Conservation (phyloP, 2,797 vertebrate species). For the Glyptemys insculpta region DNA sequence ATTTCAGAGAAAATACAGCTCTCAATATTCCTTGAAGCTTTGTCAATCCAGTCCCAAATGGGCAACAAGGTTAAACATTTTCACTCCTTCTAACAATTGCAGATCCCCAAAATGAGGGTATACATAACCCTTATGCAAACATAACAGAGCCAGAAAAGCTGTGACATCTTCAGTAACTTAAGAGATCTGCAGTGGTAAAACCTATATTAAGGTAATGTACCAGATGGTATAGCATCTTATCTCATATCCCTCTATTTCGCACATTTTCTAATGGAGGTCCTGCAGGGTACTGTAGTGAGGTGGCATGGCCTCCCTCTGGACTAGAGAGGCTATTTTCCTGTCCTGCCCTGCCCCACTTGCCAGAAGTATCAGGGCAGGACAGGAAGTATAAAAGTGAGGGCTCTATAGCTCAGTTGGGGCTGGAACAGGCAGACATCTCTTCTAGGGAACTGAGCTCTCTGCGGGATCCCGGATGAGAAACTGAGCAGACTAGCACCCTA, state of each 20-base stretch:
- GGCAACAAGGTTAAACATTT: background rate
- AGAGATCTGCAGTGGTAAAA: too few species aligned
- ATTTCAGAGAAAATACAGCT: slow-evolving; percentile 8
- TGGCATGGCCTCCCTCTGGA: too few species aligned
- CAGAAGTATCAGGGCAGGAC: too few species aligned
- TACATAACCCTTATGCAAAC: background rate
- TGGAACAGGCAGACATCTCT: too few species aligned
- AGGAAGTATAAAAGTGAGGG: too few species aligned
- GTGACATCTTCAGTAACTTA: background rate
- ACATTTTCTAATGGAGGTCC: background rate
- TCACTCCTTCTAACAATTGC: background rate
- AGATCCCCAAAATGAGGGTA: background rate
- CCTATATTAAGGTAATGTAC: background rate
- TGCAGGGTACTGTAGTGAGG: background rate
- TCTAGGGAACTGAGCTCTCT: too few species aligned
- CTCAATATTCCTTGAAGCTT: slow-evolving; percentile 24
- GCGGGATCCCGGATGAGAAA: too few species aligned
- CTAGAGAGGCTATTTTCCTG: too few species aligned
- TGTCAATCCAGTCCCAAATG: background rate
- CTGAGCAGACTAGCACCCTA: too few species aligned
- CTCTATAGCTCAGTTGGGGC: too few species aligned
- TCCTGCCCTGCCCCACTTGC: too few species aligned
- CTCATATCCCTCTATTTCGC: background rate
- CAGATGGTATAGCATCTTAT: background rate
- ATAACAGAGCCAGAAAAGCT: background rate